A percentile compares a stretch with the other conserved stretches of the same genome.
Conservation (phyloP, 2,113 vertebrate species). For the Cercocebus atys region DNA sequence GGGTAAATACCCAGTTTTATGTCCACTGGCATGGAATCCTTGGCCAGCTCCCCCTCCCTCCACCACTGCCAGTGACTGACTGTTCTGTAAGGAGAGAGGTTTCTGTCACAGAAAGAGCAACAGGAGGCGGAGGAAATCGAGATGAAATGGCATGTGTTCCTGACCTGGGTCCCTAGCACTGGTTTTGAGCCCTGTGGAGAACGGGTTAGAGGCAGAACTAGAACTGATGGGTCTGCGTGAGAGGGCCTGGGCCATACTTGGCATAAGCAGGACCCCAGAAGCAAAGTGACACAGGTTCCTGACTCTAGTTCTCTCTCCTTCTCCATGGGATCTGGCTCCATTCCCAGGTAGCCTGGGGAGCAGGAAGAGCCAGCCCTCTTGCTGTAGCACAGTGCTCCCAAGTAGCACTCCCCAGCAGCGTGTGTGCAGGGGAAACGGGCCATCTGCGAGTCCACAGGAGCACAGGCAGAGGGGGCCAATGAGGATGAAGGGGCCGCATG, state of each 20-base stretch:
- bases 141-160: background rate
- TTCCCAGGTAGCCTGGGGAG: background rate
- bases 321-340: background rate
- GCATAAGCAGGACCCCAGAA: background rate
- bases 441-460: background rate
- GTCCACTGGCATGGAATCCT: background rate
- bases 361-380: background rate
- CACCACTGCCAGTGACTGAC: background rate
- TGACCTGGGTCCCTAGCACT: background rate
- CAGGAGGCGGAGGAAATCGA: too few relatives aligned
- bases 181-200: background rate
- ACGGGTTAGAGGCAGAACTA: background rate
- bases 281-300: background rate
- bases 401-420: background rate
- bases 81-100: background rate
- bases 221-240: background rate
- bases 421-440: background rate
- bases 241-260: background rate
- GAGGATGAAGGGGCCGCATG: too few relatives aligned
- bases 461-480: too few relatives aligned
- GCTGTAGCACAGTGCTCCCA: rapidly evolving
- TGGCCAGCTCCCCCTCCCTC: background rate
- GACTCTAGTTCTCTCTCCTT: background rate
- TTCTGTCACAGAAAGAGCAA: background rate
- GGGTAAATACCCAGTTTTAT: background rate